A percentile compares a stretch with the other conserved stretches of the same genome.
These are phyloP conservation scores for Rhagoletis zephyria DNA, from an alignment of 1,140 invertebrate species.

Conservation along the genomic window DNA sequence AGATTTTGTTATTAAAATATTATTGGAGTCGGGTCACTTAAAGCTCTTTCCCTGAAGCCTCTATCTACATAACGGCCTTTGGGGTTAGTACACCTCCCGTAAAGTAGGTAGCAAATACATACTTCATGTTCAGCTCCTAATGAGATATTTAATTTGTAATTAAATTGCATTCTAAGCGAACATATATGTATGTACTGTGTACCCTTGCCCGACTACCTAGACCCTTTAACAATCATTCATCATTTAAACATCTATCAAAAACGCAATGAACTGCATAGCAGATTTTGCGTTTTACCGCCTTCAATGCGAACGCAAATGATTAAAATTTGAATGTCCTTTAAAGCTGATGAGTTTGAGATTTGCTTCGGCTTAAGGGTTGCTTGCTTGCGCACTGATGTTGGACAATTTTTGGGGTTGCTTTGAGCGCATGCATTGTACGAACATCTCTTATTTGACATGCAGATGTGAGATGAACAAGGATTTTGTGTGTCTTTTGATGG, in stretches of 20 bases:
- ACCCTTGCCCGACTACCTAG: background rate
- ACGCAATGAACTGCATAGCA: slow-evolving; percentile 3
- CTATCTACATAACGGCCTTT: too few relatives aligned
- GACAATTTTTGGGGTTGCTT: slow-evolving; percentile 28
- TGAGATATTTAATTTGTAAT: too few relatives aligned
- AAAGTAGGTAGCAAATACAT: too few relatives aligned
- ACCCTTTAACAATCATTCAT: background rate
- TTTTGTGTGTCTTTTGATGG: slow-evolving; percentile 28
- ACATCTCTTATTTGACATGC: slow-evolving; percentile 33
- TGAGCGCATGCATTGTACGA: background rate
- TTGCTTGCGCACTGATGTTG: background rate
- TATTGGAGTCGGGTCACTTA: too few relatives aligned
- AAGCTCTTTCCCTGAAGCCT: too few relatives aligned
- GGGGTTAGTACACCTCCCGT: too few relatives aligned
- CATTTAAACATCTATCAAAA: slow-evolving; percentile 30
- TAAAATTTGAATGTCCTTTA: background rate
- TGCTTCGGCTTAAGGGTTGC: slow-evolving; percentile 3
- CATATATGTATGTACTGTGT: background rate
- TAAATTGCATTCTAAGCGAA: too few relatives aligned
- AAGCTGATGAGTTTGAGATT: too few relatives aligned
- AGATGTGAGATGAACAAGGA: slow-evolving; percentile 49
- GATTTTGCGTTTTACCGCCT: background rate
- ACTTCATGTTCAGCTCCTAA: too few relatives aligned
- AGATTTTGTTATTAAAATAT: too few relatives aligned
- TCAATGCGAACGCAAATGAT: background rate